Evolutionary conservation across 2,797 vertebrate species (phyloP).

Genomic region (Arvicola amphibius): DNA sequence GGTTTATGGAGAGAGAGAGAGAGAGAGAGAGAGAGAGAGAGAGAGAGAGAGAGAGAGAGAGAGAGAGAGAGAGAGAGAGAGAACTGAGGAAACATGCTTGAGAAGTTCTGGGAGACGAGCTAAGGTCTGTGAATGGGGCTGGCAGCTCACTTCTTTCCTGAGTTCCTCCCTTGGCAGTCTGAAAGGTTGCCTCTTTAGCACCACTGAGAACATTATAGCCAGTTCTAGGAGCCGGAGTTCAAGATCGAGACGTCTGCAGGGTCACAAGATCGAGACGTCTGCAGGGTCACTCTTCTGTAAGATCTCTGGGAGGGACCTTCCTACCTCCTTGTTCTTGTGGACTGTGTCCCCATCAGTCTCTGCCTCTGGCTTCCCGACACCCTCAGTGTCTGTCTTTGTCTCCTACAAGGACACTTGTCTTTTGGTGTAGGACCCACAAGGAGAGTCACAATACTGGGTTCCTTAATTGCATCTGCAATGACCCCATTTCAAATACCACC

Average conservation of each 20-base stretch:
- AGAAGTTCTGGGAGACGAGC: background rate
- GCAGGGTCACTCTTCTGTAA: too few relatives aligned
- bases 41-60: too few relatives aligned
- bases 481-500: background rate
- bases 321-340: background rate
- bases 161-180: background rate
- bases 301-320: background rate
- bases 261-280: background rate
- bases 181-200: background rate
- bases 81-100: slow-evolving; percentile 44
- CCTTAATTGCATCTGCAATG: background rate
- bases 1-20: background rate
- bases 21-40: too few relatives aligned
- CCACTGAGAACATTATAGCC: background rate
- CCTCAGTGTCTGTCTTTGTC: background rate
- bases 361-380: rapidly evolving
- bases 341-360: background rate
- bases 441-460: background rate
- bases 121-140: background rate
- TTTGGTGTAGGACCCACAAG: background rate
- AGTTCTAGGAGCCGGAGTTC: background rate
- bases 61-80: background rate
- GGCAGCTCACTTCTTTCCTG: background rate
- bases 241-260: background rate
- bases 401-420: background rate